Evolutionary conservation across 2,797 vertebrate genomes (phyloP), one percentile per base, ranked within the genome.

Genomic region (Catharus ustulatus): DNA sequence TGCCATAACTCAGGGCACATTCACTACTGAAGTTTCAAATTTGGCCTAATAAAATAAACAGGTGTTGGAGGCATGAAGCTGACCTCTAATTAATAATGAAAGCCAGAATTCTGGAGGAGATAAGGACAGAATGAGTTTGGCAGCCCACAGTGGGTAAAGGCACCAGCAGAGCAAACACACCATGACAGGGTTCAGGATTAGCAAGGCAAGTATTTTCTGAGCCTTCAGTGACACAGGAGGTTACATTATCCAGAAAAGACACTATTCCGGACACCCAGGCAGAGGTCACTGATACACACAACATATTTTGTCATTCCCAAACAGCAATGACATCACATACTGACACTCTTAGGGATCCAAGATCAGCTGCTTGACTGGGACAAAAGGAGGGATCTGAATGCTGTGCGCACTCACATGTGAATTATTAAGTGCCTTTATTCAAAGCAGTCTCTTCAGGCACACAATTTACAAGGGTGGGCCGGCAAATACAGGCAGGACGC

Each of bases 31-130:
- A 51, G 17, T 61, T 84, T 59, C 55, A 75, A 7, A 78, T 66
- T 84, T 84, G 76, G 62, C 45, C 40, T 46, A 23, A 52, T 81
- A 62, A 48, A 81, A 86, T 75, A 91, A 85, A 52, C 54, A 92
- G 48, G 43, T 85, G 62, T 84, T 58, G 48, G 38, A 51, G 76
- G 34, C 75, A 95, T n/a, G 69, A 81, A 84, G 10, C 36, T 95
- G 51, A 95, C 94, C 59, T 86, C 69, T 43, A 81, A 66, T 83
- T 89, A 89, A 69, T 91, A 94, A 81, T 23, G 59, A 75, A 91
- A 77, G 26, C n/a, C 58, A 89, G 82, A 87, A 72, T 57, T 85
- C 55, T 59, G 66, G 73, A 38, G 26, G 40, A 90, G 54, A 27
- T 52, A 55, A 79, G 40, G 34, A 83, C 51, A 69, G 11, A 34